Evolutionary conservation across 2,797 vertebrate genomes (phyloP), one percentile per base, ranked within the genome.

Genomic region (Pangasius djambal): DNA sequence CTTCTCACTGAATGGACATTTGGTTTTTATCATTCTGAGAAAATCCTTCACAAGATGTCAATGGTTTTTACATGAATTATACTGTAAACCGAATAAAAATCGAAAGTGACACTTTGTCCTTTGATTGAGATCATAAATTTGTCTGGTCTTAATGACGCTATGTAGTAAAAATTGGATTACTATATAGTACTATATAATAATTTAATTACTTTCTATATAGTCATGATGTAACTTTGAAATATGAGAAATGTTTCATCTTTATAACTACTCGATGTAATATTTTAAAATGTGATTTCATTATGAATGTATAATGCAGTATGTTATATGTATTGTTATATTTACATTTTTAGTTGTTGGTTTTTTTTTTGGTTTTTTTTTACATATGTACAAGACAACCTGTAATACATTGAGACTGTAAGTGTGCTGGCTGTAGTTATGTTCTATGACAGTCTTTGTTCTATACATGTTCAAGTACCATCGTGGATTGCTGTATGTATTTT

Each of bases 271-370:
- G 7, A 15, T 28, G 9, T 31, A 20, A 61, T 52, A 61, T 74
- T 86, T 63, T 77, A 72, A 74, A 48, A 28, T 16, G 18, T 12
- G 10, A 86, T 85, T 86, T 88, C 31, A 3, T 55, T 87, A 52
- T 91, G 93, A 95, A 95, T 95, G 94, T 94, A 90, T 16, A 81
- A 28, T 78, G 12, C 52, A 69, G 61, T 28, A 55, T 12, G 52
- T 67, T 25, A 52, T 87, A 75, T n/a, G 85, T 92, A 85, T 63
- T 16, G 31, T 88, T 74, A 40, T 72, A 50, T 83, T 78, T 59
- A 59, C 79, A 61, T 25, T 69, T 34, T 77, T 48, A n/a, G n/a
- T n/a, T n/a, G n/a, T 48, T 1, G 0, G 48, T 6, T 44, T 44
- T 44, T 88, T 67, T 0, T 9, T 13, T n/a, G 65, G 65, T 28